Evolutionary conservation across 2,888 invertebrate species (phyloP).

Genomic region (Prenolepis imparis): DNA sequence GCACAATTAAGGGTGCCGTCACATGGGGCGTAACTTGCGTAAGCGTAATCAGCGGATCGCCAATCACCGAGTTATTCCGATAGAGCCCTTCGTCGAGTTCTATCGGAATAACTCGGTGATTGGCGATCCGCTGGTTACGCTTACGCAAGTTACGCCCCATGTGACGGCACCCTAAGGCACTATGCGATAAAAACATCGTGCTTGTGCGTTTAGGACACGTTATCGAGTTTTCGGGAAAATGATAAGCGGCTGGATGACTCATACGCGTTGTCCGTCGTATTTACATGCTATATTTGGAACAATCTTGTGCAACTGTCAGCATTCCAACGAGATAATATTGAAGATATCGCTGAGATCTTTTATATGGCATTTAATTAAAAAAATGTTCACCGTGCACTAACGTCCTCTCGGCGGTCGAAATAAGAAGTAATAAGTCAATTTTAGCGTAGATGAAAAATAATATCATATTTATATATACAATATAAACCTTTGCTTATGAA

Average conservation of each 20-base stretch:
- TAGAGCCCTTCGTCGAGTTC: no score
- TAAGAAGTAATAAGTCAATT: neutral
- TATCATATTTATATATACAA: neutral
- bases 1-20: no score
- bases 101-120: no score
- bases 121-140: no score
- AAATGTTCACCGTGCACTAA: neutral
- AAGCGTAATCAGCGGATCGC: no score
- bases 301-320: neutral
- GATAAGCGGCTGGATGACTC: conserved; percentile 32
- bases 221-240: neutral
- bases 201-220: neutral
- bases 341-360: neutral
- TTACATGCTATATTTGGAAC: neutral
- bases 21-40: no score
- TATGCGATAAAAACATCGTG: neutral
- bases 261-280: neutral
- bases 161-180: no score
- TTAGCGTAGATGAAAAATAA: neutral
- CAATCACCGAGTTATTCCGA: no score
- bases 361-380: neutral
- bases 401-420: neutral
- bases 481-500: neutral
- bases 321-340: neutral
- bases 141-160: no score